A percentile compares a stretch with the other conserved stretches of the same genome.
phyloP scores from a whole-genome alignment of 2,797 vertebrate genomes.

The Euthynnus affinis region DNA sequence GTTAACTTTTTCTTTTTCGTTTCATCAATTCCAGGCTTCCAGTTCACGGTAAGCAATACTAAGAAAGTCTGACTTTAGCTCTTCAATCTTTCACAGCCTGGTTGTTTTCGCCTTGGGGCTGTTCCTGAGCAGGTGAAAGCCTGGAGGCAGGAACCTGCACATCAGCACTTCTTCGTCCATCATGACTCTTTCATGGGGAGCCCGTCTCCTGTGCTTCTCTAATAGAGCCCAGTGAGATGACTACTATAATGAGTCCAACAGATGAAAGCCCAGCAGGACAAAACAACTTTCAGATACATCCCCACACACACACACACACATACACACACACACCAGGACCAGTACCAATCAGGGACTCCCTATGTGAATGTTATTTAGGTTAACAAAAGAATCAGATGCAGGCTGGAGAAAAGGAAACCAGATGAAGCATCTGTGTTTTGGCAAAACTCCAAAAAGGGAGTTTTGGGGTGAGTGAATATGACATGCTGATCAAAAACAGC shows the following conservation, averaged over 20 bases:
- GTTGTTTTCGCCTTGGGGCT: conserved; percentile 77
- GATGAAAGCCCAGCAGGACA: conserved; percentile 80
- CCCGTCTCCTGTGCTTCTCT: conserved; percentile 72
- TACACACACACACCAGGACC: conserved; percentile 14
- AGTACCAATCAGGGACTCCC: conserved; percentile 45
- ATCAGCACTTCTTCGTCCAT: conserved; percentile 82
- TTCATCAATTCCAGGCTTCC: conserved; percentile 15
- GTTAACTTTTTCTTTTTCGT: conserved; percentile 32
- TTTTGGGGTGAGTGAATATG: conserved; percentile 20
- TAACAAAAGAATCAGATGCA: conserved; percentile 69
- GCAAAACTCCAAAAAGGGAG: conserved; percentile 35
- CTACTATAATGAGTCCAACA: conserved; percentile 78
- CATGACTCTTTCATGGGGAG: conserved; percentile 79
- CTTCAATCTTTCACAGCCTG: conserved; percentile 74
- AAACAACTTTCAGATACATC: conserved; percentile 67
- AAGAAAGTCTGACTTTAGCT: conserved; percentile 55
- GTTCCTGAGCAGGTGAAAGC: conserved; percentile 79
- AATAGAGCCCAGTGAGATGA: conserved; percentile 73
- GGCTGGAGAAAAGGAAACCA: conserved; percentile 31
- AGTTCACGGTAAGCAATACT: conserved; percentile 26
- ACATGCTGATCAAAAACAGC: conserved; percentile 30
- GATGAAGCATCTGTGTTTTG: conserved; percentile 47
- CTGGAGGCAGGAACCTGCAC: conserved; percentile 80
- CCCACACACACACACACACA: conserved; percentile 25
- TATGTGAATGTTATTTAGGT: conserved; percentile 53